Percentiles rank a stretch among this genome's conserved stretches.
Conservation (phyloP, 2,797 vertebrate species). For the Cossypha caffra region DNA sequence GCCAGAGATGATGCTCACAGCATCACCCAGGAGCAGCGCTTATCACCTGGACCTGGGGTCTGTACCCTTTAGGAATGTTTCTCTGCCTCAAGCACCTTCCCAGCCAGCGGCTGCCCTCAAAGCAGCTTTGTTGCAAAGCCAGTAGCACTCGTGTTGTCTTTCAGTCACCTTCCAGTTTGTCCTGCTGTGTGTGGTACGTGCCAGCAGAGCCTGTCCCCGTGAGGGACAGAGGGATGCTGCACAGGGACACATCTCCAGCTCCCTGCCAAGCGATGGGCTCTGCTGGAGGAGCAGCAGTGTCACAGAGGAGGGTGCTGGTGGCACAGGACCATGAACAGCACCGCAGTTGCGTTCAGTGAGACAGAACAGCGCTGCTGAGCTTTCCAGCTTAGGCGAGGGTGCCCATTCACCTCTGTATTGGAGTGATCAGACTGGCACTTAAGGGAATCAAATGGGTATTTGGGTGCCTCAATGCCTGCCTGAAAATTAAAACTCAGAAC, state of each 20-base stretch:
- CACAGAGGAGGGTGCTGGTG: rapidly evolving
- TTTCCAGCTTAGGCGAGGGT: not conserved
- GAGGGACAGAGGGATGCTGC: rapidly evolving
- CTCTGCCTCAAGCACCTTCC: too few relatives aligned
- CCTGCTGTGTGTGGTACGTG: rapidly evolving
- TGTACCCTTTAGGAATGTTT: too few relatives aligned
- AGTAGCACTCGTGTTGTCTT: rapidly evolving
- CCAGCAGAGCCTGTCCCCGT: rapidly evolving
- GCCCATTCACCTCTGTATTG: not conserved
- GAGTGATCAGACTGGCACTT: not conserved
- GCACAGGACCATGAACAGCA: rapidly evolving
- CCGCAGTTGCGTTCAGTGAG: rapidly evolving
- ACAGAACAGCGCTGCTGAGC: not conserved
- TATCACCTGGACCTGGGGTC: too few relatives aligned
- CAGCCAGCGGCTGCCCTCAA: rapidly evolving
- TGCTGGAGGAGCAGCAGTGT: not conserved
- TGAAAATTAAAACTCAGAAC: slow-evolving; percentile 31
- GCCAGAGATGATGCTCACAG: too few relatives aligned
- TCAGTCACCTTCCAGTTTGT: not conserved
- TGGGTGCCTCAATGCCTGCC: not conserved
- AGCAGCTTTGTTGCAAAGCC: not conserved
- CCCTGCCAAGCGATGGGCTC: rapidly evolving
- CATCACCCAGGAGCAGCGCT: too few relatives aligned
- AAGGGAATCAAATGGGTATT: not conserved
- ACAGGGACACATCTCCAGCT: rapidly evolving